phyloP scores from a whole-genome alignment of 2,888 invertebrate species.

The Hipparchia semele region DNA sequence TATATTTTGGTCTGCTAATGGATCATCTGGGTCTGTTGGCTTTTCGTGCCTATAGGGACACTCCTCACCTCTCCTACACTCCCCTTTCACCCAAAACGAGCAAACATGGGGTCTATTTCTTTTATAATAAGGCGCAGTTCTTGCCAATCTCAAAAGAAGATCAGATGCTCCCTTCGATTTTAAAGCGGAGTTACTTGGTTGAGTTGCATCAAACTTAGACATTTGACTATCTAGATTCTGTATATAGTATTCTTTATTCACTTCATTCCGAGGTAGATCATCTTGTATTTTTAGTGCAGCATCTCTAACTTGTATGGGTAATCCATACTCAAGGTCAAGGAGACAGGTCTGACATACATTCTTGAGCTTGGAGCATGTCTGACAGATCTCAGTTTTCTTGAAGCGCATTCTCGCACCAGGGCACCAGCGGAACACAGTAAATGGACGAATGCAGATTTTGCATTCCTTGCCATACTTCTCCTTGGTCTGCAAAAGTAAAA shows the following conservation, averaged over 20 bases:
- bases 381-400: constrained; percentile 98
- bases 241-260: constrained; percentile 97
- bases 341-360: constrained; percentile 98
- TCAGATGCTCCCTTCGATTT: constrained; percentile 92
- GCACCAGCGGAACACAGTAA: constrained; percentile 98
- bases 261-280: constrained; percentile 95
- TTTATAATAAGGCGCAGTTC: constrained; percentile 97
- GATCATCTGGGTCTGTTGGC: constrained; percentile 98
- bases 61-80: constrained; percentile 97
- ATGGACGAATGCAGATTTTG: constrained; percentile 96
- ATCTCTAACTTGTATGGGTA: constrained; percentile 95
- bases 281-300: constrained; percentile 95
- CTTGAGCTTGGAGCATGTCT: constrained; percentile 96
- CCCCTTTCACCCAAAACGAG: constrained; percentile 99
- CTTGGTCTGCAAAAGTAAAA: constrained; percentile 88
- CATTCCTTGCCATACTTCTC: constrained; percentile 98
- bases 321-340: constrained; percentile 95
- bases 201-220: constrained; percentile 76
- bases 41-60: constrained; percentile 98
- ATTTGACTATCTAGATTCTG: constrained; percentile 93
- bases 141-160: constrained; percentile 92
- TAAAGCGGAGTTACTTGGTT: constrained; percentile 84
- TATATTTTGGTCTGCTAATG: constrained; percentile 97
- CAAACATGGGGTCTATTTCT: constrained; percentile 97
- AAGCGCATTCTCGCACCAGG: constrained; percentile 97